These are phyloP conservation scores for Rhagonycha fulva DNA, from an alignment of 2,888 invertebrate genomes.

Conservation along the genomic window DNA sequence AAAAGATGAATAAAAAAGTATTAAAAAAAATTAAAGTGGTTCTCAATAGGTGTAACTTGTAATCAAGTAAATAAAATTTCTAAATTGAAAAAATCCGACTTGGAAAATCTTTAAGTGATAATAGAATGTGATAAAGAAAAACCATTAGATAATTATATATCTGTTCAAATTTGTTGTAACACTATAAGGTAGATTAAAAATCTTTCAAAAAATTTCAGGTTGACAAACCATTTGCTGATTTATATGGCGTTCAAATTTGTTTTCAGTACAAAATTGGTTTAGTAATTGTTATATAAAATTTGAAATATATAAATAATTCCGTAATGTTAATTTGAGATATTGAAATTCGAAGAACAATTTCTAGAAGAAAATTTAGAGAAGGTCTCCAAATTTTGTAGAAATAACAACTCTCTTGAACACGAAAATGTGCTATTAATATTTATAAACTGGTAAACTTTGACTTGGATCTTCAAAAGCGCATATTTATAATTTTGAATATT, in stretches of 20 bases:
- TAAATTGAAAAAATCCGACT: not conserved
- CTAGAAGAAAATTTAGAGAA: not conserved
- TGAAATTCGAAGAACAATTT: not conserved
- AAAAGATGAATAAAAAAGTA: not conserved
- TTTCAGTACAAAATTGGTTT: not conserved
- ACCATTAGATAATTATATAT: slow-evolving; percentile 1
- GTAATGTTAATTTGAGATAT: not conserved
- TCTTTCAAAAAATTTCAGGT: not conserved
- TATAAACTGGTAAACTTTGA: slow-evolving; percentile 1
- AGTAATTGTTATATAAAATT: not conserved
- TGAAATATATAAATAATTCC: not conserved
- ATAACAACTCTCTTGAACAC: not conserved
- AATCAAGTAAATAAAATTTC: not conserved
- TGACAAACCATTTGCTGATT: not conserved
- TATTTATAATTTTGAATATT: not conserved
- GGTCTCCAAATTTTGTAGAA: not conserved
- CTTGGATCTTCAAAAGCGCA: slow-evolving; percentile 1
- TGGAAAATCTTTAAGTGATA: not conserved
- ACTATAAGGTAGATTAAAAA: not conserved
- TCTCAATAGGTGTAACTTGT: not conserved
- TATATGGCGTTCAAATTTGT: not conserved
- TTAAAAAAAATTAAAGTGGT: not conserved
- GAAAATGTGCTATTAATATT: slow-evolving; percentile 2
- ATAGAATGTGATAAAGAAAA: not conserved
- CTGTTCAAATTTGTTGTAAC: not conserved